phyloP scores from a whole-genome alignment of 2,797 vertebrate genomes.

The Sternarchorhynchus goeldii region DNA sequence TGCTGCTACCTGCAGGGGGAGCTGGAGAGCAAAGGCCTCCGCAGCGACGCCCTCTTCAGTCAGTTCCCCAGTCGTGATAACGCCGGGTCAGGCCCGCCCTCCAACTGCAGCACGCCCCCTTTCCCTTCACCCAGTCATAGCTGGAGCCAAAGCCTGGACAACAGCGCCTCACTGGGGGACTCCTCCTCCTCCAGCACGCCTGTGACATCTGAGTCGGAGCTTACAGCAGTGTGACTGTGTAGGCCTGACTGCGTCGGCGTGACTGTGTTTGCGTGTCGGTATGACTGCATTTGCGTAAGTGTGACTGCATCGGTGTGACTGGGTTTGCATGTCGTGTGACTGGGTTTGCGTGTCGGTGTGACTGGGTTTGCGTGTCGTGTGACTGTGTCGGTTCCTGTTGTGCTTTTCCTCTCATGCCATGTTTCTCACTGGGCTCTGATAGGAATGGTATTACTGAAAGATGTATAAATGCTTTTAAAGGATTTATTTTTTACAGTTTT shows the following conservation, averaged over 20 bases:
- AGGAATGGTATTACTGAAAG: constrained; percentile 62
- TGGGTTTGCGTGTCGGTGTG: too few relatives aligned
- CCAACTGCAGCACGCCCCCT: constrained; percentile 78
- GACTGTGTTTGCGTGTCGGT: not conserved
- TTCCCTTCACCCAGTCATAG: constrained; percentile 66
- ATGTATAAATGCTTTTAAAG: constrained; percentile 65
- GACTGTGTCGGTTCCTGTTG: constrained; percentile 38
- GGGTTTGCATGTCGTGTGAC: too few relatives aligned
- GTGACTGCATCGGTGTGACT: too few relatives aligned
- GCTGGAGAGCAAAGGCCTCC: constrained; percentile 67
- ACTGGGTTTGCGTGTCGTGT: constrained; percentile 32
- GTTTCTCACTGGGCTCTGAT: constrained; percentile 45
- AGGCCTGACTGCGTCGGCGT: not conserved
- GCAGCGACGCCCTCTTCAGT: constrained; percentile 65
- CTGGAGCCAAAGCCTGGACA: constrained; percentile 70
- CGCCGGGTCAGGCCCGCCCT: constrained; percentile 71
- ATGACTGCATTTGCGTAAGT: too few relatives aligned
- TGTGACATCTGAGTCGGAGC: constrained; percentile 68
- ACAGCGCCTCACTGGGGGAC: constrained; percentile 68
- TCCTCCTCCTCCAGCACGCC: constrained; percentile 71
- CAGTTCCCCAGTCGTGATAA: constrained; percentile 71
- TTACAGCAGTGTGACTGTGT: constrained; percentile 60
- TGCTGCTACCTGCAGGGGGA: constrained; percentile 76
- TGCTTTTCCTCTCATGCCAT: constrained; percentile 4
- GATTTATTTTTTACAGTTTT: constrained; percentile 55